Base-by-base conservation (phyloP, 2,888 invertebrate species). In the Tigriopus californicus region DNA sequence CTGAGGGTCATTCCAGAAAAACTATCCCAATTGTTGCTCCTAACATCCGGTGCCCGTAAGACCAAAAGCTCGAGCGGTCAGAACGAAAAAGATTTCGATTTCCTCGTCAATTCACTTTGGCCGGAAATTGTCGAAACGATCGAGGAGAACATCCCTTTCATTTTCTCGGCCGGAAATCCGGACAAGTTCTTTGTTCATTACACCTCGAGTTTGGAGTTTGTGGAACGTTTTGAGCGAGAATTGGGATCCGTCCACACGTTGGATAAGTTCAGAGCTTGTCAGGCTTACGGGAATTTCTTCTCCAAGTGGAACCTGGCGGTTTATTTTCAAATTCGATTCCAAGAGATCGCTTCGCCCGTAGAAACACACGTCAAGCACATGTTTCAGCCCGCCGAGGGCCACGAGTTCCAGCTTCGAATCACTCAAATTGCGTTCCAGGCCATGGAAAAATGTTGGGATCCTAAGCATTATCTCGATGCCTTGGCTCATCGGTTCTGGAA, bases 251-350 rank as follows among this genome's bases (percentile, higher is more conserved):
- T 77, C 60, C 78, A 79, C 53, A 76, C 78, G 62, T 74, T 78
- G 1, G 73, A 76, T 62, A 67, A 77, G 24, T 75, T 89, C 59
- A 76, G 79, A 63, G 73, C 20, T 13, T 20, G 20, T 18, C 5
- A 12, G 15, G 20, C 20, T 63, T 89, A 85, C 67, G 80, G 80
- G 66, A 80, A 78, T 63, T 88, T 90, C 68, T 78, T 87, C 65
- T 80, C 80, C 64, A 81, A 86, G 65, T 95, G 92, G 86, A 94
- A 92, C 72, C 75, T 94, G 56, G 86, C 90, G 12, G 91, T 95
- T n/a, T 95, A 95, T 72, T 94, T 89, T 71, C 92, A 94, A 74
- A 86, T 90, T 65, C 78, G 77, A 76, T 92, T 90, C 74, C 92
- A 92, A 75, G 88, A 91, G 74, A 86, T 94, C 33, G 89, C 87